A percentile compares a stretch with the other conserved stretches of the same genome.
Evolutionary conservation across 2,113 vertebrate genomes (phyloP).

Genomic region (Dunckerocampus dactyliophorus): DNA sequence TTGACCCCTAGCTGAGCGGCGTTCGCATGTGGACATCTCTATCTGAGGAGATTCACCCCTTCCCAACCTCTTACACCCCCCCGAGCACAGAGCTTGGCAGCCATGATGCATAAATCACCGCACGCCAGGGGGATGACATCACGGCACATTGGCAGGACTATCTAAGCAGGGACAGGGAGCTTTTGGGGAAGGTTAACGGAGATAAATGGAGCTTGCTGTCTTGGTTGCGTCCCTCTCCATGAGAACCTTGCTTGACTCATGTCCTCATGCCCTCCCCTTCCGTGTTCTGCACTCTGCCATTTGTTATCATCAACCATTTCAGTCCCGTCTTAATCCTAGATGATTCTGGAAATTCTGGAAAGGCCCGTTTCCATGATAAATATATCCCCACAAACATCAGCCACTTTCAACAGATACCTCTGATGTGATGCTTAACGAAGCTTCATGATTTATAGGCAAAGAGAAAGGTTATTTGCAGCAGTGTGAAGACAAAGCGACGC

Average conservation of each 20-base stretch:
- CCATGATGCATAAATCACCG: slow-evolving; percentile 72
- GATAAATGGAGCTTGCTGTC: slow-evolving; percentile 66
- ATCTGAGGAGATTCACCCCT: slow-evolving; percentile 56
- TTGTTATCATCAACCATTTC: slow-evolving; percentile 16
- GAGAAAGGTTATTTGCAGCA: neutral
- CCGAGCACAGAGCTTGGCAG: slow-evolving; percentile 46
- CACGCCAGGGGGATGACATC: slow-evolving; percentile 71
- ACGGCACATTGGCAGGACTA: slow-evolving; percentile 68
- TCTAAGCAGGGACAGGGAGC: slow-evolving; percentile 60
- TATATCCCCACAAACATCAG: slow-evolving; percentile 23
- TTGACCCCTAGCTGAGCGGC: slow-evolving; percentile 47
- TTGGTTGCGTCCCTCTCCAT: slow-evolving; percentile 57
- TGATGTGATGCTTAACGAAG: slow-evolving; percentile 4
- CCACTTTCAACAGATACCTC: slow-evolving; percentile 18
- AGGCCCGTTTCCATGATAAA: slow-evolving; percentile 18
- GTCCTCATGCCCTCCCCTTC: slow-evolving; percentile 28
- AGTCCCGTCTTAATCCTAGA: neutral
- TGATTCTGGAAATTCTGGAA: slow-evolving; percentile 12
- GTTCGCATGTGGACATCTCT: slow-evolving; percentile 64
- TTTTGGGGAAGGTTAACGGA: slow-evolving; percentile 56
- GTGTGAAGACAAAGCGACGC: slow-evolving; percentile 6
- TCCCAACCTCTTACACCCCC: slow-evolving; percentile 32
- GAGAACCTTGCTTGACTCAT: slow-evolving; percentile 53
- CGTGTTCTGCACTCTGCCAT: slow-evolving; percentile 11
- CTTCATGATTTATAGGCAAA: slow-evolving; percentile 27